Base-by-base conservation (phyloP, 2,888 invertebrate genomes). In the Coelinius sp. region DNA sequence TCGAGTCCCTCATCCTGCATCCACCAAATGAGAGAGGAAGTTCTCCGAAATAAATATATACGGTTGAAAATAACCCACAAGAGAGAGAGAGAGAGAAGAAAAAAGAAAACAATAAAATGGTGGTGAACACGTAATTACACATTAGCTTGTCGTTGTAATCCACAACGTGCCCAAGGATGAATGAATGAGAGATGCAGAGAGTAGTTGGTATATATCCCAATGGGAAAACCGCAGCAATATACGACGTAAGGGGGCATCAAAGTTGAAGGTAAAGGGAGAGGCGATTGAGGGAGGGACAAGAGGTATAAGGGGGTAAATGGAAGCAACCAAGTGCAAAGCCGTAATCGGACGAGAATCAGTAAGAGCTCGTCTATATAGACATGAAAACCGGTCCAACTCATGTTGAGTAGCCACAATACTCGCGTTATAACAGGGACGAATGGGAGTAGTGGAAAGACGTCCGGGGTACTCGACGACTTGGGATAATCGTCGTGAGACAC, bases 131-230 rank as follows among this genome's bases (percentile, higher is more conserved):
- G 77, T 79, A 78, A 81, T 79, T 77, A 78, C 78, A 79, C 77
- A 81, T 82, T 80, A 82, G 79, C 79, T 77, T 75, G 76, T 68
- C 68, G 74, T 64, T 74, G 75, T 81, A 77, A 80, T 82, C 78
- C 76, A 69, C 70, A 7, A 38, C 12, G n/a, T n/a, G 38, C n/a
- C 12, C 72, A 78, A 72, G 79, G 78, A 81, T 81, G 83, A 82
- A 83, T 81, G 83, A 81, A 81, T 76, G 80, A 73, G 52, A 31
- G 62, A 69, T 65, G 67, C 12, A 25, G 17, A 52, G 17, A 27
- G 14, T 8, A 22, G 31, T 31, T 8, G 31, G 31, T n/a, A n/a
- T n/a, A n/a, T n/a, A n/a, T n/a, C n/a, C n/a, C n/a, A n/a, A n/a
- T n/a, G n/a, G n/a, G n/a, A 25, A 25, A 71, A 71, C 71, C 71